Evolutionary conservation across 2,113 vertebrate species (phyloP), one percentile per base, ranked within the genome.

Genomic region (Panthera tigris): DNA sequence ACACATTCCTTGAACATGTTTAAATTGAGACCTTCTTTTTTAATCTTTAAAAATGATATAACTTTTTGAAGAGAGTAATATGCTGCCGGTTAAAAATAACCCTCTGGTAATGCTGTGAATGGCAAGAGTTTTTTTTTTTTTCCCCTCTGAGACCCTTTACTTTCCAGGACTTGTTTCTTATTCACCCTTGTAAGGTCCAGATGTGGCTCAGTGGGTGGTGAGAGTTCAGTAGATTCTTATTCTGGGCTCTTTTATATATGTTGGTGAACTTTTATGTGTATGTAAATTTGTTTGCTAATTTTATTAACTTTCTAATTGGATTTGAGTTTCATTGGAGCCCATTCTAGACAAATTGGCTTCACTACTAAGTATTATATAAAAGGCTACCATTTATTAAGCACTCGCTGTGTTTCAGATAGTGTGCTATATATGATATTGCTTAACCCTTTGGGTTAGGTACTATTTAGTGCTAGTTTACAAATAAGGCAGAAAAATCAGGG

Each of bases 21-120:
- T 79, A 80, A 86, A 95, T 92, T n/a, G 74, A 76, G 57, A 69
- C 7, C n/a, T 78, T 69, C n/a, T 86, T 88, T 55, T 83, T 83
- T 92, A 80, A 83, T 86, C 79, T 92, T 96, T 95, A 83, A 97
- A 84, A 91, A 86, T 86, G 74, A 85, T 66, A 33, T 31, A 82
- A 74, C 25, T 88, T 93, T 97, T 74, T 83, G 27, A 89, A 93
- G 74, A 55, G 11, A 81, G 33, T 95, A 92, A 86, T 97, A 85
- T 36, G 33, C 39, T 82, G 16, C 82, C 1, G 78, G 79, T 92
- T 85, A 73, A 82, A 95, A 91, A 90, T 78, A 90, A 83, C 39
- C 7, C 3, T 80, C 16, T 50, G 41, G 57, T 29, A 80, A 33
- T 68, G 68, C 31, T 81, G 8, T 33, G 68, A 94, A 52, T 87